A percentile compares a stretch with the other conserved stretches of the same genome.
These are phyloP conservation scores for Plectrocnemia conspersa DNA, from an alignment of 1,140 invertebrate species.

Conservation along the genomic window DNA sequence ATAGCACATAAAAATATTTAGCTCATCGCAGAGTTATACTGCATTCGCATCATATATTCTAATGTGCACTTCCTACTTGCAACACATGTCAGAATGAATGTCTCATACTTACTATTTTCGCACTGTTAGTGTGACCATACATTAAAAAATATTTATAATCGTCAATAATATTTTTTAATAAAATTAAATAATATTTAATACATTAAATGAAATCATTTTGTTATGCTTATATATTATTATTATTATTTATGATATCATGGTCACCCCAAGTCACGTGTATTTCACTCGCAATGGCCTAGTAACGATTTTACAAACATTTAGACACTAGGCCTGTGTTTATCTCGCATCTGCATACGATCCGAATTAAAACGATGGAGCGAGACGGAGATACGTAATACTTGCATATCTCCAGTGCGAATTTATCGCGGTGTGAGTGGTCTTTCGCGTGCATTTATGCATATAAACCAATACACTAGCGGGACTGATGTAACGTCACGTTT, in stretches of 20 bases:
- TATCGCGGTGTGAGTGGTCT: constrained; percentile 11
- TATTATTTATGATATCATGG: no score
- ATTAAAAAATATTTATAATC: no score
- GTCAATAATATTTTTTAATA: no score
- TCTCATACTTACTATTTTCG: background rate
- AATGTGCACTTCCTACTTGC: constrained; percentile 20
- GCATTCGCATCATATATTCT: constrained; percentile 21
- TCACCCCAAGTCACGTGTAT: constrained; percentile 15
- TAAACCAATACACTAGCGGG: background rate
- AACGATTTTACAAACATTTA: constrained; percentile 7
- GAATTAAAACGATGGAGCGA: no score
- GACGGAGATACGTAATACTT: no score
- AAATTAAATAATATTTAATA: no score
- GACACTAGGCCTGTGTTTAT: background rate
- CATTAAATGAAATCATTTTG: no score
- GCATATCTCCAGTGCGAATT: background rate
- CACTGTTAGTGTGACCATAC: background rate
- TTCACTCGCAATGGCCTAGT: constrained; percentile 23
- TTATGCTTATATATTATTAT: no score
- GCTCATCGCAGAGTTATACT: constrained; percentile 3
- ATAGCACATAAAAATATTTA: constrained; percentile 8
- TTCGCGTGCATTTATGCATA: constrained; percentile 12
- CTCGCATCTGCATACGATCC: no score
- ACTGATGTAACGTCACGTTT: constrained; percentile 22
- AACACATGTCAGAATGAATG: constrained; percentile 3